Evolutionary conservation across 2,113 vertebrate genomes (phyloP).

Genomic region (Meleagris gallopavo): DNA sequence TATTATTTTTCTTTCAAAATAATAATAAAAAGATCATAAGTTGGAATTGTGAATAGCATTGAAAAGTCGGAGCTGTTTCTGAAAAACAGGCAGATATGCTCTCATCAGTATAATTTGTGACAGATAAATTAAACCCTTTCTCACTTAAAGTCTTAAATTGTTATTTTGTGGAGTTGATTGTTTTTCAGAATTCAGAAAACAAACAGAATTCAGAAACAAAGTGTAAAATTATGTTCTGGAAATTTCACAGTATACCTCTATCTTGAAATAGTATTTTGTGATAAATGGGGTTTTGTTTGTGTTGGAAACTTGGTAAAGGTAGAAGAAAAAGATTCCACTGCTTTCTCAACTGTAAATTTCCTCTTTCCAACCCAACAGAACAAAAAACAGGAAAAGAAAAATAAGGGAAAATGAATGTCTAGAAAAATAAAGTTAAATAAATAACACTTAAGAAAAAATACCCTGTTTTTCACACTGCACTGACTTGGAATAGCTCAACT

Average conservation of each 20-base stretch:
- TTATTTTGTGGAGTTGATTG: neutral
- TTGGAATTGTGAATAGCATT: neutral
- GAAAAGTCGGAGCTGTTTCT: neutral
- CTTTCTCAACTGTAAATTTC: neutral
- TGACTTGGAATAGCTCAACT: neutral
- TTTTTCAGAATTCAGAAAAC: neutral
- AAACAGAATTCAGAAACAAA: neutral
- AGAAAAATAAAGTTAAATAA: neutral
- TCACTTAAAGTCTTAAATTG: neutral
- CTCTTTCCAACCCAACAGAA: neutral
- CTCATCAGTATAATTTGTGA: neutral
- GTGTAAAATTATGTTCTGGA: constrained; percentile 10
- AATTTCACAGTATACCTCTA: neutral
- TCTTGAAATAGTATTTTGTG: neutral
- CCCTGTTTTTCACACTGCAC: neutral
- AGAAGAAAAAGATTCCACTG: neutral
- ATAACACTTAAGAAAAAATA: neutral
- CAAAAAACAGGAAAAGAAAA: neutral
- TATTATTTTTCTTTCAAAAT: neutral
- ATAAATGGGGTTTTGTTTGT: neutral
- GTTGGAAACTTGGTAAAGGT: neutral
- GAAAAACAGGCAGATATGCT: neutral
- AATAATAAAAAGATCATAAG: accelerated
- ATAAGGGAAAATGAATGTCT: neutral
- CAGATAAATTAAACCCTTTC: neutral